Percentiles rank a stretch among this genome's conserved stretches.
Conservation (phyloP, 2,113 vertebrate genomes). For the Neotoma lepida region DNA sequence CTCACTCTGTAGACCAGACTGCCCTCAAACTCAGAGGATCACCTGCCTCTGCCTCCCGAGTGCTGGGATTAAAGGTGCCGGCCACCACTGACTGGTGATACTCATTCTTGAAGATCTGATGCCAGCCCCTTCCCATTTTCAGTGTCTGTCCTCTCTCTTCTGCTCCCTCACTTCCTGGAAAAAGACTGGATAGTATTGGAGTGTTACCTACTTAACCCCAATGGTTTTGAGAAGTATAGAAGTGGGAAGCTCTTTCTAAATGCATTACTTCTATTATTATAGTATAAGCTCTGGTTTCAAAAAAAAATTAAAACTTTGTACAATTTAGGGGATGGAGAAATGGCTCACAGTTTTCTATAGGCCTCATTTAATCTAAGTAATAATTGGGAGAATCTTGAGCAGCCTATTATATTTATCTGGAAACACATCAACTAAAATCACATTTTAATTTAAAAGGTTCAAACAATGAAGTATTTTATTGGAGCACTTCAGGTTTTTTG, state of each 20-base stretch:
- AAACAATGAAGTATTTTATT: slow-evolving; percentile 3
- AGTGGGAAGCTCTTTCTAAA: slow-evolving; percentile 18
- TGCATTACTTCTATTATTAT: slow-evolving; percentile 33
- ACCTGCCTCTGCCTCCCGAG: no score
- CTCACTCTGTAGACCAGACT: no score
- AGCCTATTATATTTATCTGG: slow-evolving; percentile 14
- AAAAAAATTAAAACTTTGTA: background rate
- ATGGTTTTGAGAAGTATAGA: slow-evolving; percentile 10
- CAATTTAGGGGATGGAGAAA: background rate
- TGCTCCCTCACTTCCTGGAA: background rate
- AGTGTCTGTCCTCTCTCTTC: slow-evolving; percentile 1
- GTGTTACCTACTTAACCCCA: background rate
- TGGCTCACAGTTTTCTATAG: background rate
- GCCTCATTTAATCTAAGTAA: slow-evolving; percentile 26
- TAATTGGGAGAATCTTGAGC: slow-evolving; percentile 31
- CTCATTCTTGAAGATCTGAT: background rate
- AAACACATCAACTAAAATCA: background rate
- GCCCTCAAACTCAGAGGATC: no score
- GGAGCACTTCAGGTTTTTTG: background rate
- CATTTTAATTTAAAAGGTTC: slow-evolving; percentile 29
- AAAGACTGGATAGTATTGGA: slow-evolving; percentile 22
- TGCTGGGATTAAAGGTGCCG: no score
- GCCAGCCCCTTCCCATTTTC: background rate
- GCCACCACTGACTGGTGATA: background rate
- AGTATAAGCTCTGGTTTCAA: slow-evolving; percentile 28